A percentile compares a stretch with the other conserved stretches of the same genome.
These are phyloP conservation scores for Triplophysa tibetana DNA, from an alignment of 2,113 vertebrate species.

Conservation along the genomic window DNA sequence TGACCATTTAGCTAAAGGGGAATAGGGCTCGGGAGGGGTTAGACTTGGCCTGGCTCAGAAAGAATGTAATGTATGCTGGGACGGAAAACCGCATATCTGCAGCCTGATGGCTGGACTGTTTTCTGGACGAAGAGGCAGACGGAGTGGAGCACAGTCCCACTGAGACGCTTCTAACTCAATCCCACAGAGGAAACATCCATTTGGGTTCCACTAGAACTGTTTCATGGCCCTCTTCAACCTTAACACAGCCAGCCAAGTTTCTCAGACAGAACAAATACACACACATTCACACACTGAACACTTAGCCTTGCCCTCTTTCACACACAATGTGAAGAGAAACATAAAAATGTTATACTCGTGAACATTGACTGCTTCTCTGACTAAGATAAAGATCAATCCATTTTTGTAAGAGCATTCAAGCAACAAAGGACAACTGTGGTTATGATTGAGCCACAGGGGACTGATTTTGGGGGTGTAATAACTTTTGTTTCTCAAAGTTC, in stretches of 20 bases:
- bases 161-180: slow-evolving; percentile 28
- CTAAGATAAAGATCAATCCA: neutral
- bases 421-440: slow-evolving; percentile 35
- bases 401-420: slow-evolving; percentile 4
- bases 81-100: slow-evolving; percentile 49
- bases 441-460: neutral
- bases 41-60: slow-evolving; percentile 52
- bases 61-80: slow-evolving; percentile 52
- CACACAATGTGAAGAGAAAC: slow-evolving; percentile 4
- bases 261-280: slow-evolving; percentile 17
- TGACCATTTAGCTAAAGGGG: slow-evolving; percentile 33
- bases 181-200: slow-evolving; percentile 30
- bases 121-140: slow-evolving; percentile 42
- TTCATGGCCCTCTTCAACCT: slow-evolving; percentile 12
- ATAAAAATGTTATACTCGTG: neutral
- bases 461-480: slow-evolving; percentile 20
- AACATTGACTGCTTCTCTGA: neutral
- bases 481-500: neutral
- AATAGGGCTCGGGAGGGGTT: slow-evolving; percentile 50
- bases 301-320: slow-evolving; percentile 25
- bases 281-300: neutral
- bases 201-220: slow-evolving; percentile 16
- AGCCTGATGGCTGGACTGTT: slow-evolving; percentile 54
- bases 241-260: slow-evolving; percentile 24
- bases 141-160: slow-evolving; percentile 50